Conservation (phyloP, 2,113 vertebrate species). For the Pterophyllum scalare region DNA sequence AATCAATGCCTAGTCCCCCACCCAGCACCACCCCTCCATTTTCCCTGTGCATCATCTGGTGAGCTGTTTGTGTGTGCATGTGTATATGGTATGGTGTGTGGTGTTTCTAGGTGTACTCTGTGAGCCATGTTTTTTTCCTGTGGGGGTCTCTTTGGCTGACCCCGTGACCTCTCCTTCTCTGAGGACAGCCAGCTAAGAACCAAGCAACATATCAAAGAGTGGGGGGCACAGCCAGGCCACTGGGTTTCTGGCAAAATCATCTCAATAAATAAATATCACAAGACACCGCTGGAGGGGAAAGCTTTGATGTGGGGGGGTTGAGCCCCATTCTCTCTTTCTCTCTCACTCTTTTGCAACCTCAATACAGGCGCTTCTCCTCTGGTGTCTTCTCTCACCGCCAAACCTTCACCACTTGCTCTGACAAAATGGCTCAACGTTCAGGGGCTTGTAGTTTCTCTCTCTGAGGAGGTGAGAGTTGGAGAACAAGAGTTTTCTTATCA, state of each 20-base stretch:
- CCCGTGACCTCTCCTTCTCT: slow-evolving; percentile 68
- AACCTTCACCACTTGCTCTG: slow-evolving; percentile 71
- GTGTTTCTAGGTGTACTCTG: slow-evolving; percentile 72
- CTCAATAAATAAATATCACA: slow-evolving; percentile 85
- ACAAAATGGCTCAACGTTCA: slow-evolving; percentile 75
- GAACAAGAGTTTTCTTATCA: slow-evolving; percentile 58
- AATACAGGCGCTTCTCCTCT: slow-evolving; percentile 68
- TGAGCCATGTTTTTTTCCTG: slow-evolving; percentile 71
- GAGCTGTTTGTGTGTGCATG: slow-evolving; percentile 60
- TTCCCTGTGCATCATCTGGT: slow-evolving; percentile 67
- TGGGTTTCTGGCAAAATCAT: slow-evolving; percentile 83
- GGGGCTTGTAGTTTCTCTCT: slow-evolving; percentile 58
- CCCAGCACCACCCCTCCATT: slow-evolving; percentile 8
- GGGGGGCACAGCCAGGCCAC: slow-evolving; percentile 72
- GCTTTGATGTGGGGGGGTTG: slow-evolving; percentile 80
- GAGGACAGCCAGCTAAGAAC: slow-evolving; percentile 78
- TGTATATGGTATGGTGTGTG: slow-evolving; percentile 55
- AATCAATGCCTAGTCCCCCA: slow-evolving; percentile 71
- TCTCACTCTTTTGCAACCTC: slow-evolving; percentile 70
- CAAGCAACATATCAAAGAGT: slow-evolving; percentile 81
- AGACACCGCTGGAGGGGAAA: slow-evolving; percentile 77
- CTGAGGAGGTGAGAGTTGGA: slow-evolving; percentile 62
- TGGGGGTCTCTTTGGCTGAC: slow-evolving; percentile 76
- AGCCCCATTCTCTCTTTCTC: slow-evolving; percentile 72
- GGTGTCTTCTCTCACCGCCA: slow-evolving; percentile 67